Conservation (phyloP, 1,140 invertebrate species). For the Rhagoletis zephyria region DNA sequence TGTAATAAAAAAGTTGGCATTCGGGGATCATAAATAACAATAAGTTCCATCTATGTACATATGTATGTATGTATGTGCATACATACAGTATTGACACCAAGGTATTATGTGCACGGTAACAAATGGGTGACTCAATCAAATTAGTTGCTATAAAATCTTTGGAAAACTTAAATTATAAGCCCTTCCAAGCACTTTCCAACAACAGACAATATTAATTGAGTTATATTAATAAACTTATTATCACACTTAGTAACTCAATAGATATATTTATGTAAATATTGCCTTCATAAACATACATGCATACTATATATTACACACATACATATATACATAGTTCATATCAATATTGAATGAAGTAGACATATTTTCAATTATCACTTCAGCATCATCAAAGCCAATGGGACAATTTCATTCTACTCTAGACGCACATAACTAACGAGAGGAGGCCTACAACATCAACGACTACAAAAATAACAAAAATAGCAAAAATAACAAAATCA, state of each 20-base stretch:
- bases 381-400: neutral
- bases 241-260: neutral
- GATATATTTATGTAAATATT: too few relatives aligned
- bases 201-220: neutral
- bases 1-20: too few relatives aligned
- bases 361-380: conserved; percentile 42
- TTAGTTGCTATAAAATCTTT: neutral
- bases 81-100: too few relatives aligned
- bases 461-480: neutral
- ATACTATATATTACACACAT: neutral
- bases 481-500: neutral
- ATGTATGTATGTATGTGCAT: too few relatives aligned
- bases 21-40: too few relatives aligned
- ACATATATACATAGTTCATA: neutral
- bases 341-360: neutral
- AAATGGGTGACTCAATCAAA: neutral
- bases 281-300: neutral
- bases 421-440: conserved; percentile 4
- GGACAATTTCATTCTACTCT: neutral
- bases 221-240: conserved; percentile 7
- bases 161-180: neutral
- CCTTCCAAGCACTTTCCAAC: neutral
- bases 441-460: neutral
- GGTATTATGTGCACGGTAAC: too few relatives aligned
- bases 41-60: too few relatives aligned